phyloP scores from a whole-genome alignment of 2,113 vertebrate genomes.

The Machaerirhynchus nigripectus region DNA sequence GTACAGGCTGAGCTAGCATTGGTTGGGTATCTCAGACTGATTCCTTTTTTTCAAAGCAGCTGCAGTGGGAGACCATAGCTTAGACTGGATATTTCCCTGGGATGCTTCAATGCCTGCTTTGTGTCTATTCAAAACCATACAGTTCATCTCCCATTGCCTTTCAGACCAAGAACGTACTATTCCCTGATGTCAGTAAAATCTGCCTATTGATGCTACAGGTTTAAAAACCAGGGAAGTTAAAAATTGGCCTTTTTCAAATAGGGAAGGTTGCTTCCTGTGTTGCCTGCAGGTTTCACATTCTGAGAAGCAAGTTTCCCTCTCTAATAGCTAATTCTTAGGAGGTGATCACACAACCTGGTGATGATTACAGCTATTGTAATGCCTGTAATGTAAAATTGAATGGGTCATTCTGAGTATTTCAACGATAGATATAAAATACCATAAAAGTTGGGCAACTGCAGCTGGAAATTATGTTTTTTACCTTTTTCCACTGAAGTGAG shows the following conservation, averaged over 20 bases:
- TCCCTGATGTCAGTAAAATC: neutral
- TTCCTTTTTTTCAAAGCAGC: neutral
- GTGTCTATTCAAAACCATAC: neutral
- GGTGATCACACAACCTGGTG: slow-evolving; percentile 7
- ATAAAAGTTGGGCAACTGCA: neutral
- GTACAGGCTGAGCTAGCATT: neutral
- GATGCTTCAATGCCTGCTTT: neutral
- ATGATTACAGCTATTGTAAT: slow-evolving; percentile 37
- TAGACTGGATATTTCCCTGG: neutral
- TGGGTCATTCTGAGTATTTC: slow-evolving; percentile 46
- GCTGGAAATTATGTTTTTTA: slow-evolving; percentile 27
- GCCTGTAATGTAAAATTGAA: slow-evolving; percentile 36
- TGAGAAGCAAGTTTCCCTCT: slow-evolving; percentile 25
- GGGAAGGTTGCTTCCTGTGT: neutral
- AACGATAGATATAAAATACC: slow-evolving; percentile 21
- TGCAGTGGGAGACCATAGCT: neutral
- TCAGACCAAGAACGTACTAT: neutral
- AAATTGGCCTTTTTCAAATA: neutral
- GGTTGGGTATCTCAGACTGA: neutral
- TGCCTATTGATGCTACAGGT: neutral
- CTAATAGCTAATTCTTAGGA: slow-evolving; percentile 32
- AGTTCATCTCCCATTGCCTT: neutral
- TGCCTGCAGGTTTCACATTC: slow-evolving; percentile 28
- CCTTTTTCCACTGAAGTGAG: slow-evolving; percentile 11
- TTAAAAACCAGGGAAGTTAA: slow-evolving; percentile 4